A percentile compares a stretch with the other conserved stretches of the same genome.
Evolutionary conservation across 2,797 vertebrate species (phyloP).

Genomic region (Columba guinea): DNA sequence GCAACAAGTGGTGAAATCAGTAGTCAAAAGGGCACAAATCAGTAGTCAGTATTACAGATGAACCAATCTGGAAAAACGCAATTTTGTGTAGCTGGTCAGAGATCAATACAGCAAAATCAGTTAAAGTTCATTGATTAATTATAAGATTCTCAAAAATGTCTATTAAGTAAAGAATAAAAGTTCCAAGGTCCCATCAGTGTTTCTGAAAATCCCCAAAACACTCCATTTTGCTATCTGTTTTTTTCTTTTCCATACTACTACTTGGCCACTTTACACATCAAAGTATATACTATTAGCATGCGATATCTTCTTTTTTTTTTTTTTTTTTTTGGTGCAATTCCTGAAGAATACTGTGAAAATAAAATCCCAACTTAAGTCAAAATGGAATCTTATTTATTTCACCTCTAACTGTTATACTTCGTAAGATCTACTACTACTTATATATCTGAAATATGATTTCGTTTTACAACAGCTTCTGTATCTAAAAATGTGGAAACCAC

Average conservation of each 20-base stretch:
- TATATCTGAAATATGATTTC: not conserved
- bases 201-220: not conserved
- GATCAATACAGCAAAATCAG: not conserved
- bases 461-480: slow-evolving; percentile 2
- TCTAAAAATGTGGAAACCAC: slow-evolving; percentile 22
- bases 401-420: not conserved
- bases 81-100: not conserved
- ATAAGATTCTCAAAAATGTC: not conserved
- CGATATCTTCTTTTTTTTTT: not conserved
- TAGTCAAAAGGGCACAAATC: no score
- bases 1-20: not conserved
- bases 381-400: not conserved
- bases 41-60: not conserved
- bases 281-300: not conserved
- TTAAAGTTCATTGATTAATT: not conserved
- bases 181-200: not conserved
- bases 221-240: not conserved
- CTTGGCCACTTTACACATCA: slow-evolving; percentile 1
- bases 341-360: slow-evolving; percentile 2
- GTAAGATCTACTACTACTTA: not conserved
- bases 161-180: not conserved
- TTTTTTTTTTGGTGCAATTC: not conserved
- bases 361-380: slow-evolving; percentile 14
- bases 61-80: not conserved
- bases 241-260: slow-evolving; percentile 21